Conservation (phyloP, 2,797 vertebrate genomes). For the Clamator glandarius region DNA sequence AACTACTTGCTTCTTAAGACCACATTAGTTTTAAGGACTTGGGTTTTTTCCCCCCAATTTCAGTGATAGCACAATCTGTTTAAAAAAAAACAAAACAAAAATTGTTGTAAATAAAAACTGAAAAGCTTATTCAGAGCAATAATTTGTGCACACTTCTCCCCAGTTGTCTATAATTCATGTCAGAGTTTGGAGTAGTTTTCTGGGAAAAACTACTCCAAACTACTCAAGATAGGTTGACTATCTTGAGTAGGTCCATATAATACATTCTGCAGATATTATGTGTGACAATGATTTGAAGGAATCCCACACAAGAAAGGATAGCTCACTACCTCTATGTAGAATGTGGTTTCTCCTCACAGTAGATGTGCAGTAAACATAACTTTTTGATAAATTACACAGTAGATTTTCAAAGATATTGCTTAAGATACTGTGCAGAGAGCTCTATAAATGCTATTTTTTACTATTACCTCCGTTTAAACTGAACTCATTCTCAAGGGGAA, state of each 20-base stretch:
- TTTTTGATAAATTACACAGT: not conserved
- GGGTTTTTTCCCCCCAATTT: too few relatives aligned
- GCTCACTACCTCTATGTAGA: not conserved
- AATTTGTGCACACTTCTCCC: not conserved
- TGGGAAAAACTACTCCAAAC: too few relatives aligned
- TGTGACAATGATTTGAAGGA: not conserved
- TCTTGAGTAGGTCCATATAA: not conserved
- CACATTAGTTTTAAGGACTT: too few relatives aligned
- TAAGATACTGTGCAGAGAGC: not conserved
- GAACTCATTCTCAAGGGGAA: accelerated
- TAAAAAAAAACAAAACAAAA: not conserved
- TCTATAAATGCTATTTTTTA: not conserved
- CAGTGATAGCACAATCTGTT: too few relatives aligned
- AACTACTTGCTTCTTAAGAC: too few relatives aligned
- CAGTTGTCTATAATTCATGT: not conserved
- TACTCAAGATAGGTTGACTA: too few relatives aligned
- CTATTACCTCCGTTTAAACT: not conserved
- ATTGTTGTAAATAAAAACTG: not conserved
- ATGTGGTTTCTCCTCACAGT: not conserved
- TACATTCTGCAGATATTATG: not conserved
- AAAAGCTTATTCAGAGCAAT: not conserved
- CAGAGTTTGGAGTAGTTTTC: not conserved
- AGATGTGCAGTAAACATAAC: not conserved
- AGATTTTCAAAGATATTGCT: not conserved
- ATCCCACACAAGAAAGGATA: not conserved